phyloP scores from a whole-genome alignment of 1,140 invertebrate species.

The Lordiphosa mommai region DNA sequence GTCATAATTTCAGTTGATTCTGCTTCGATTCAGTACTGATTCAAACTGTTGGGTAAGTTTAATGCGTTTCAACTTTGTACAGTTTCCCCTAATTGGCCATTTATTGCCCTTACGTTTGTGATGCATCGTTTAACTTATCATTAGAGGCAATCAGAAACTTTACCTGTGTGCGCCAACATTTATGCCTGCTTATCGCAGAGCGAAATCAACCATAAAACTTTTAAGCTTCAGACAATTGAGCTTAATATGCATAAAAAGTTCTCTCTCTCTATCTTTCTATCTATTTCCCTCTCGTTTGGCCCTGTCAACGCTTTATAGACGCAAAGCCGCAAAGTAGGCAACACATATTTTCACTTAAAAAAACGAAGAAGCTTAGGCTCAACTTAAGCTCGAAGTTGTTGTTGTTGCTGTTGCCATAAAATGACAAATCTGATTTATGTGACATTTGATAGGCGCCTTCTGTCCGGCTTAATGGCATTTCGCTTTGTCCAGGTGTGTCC shows the following conservation, averaged over 20 bases:
- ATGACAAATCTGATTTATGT: slow-evolving; percentile 76
- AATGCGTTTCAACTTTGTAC: slow-evolving; percentile 28
- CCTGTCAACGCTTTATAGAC: slow-evolving; percentile 4
- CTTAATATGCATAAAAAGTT: slow-evolving; percentile 57
- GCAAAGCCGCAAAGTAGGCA: slow-evolving; percentile 22
- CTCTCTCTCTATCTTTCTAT: background rate
- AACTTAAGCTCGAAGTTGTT: slow-evolving; percentile 26
- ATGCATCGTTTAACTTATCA: slow-evolving; percentile 62
- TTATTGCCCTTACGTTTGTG: slow-evolving; percentile 21
- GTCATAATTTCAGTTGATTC: too few species aligned
- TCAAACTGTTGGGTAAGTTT: too few species aligned
- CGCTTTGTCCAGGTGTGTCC: slow-evolving; percentile 17
- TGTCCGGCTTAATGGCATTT: slow-evolving; percentile 15
- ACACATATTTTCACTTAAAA: slow-evolving; percentile 30
- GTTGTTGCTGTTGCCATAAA: slow-evolving; percentile 39
- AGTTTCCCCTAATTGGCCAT: slow-evolving; percentile 22
- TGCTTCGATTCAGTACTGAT: too few species aligned
- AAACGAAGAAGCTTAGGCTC: slow-evolving; percentile 30
- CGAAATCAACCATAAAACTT: slow-evolving; percentile 72
- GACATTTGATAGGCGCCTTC: slow-evolving; percentile 57
- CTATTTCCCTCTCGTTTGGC: background rate
- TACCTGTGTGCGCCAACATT: slow-evolving; percentile 66
- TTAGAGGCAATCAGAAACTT: slow-evolving; percentile 68
- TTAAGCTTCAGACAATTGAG: slow-evolving; percentile 70
- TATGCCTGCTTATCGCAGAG: slow-evolving; percentile 65